phyloP scores from a whole-genome alignment of 2,797 vertebrate genomes.

The Enteromius unitaeniatus region DNA sequence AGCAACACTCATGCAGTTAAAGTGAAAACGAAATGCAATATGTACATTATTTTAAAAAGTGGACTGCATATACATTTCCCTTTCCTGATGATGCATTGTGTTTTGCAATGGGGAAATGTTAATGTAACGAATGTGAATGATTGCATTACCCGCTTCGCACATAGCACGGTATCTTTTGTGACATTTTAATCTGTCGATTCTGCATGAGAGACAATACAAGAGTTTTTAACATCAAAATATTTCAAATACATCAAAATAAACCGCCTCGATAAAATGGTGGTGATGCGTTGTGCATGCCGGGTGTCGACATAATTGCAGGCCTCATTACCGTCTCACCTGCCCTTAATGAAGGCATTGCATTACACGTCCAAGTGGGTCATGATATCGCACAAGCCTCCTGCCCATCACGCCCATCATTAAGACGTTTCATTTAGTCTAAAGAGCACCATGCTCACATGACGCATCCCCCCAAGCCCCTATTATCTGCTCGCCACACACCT shows the following conservation, averaged over 20 bases:
- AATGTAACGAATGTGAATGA: not conserved
- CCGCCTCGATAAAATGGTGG: not conserved
- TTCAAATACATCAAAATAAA: not conserved
- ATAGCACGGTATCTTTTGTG: not conserved
- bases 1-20: no score
- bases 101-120: no score
- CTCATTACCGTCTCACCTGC: conserved; percentile 38
- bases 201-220: not conserved
- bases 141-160: not conserved
- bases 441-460: conserved; percentile 26
- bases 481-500: conserved; percentile 59
- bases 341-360: conserved; percentile 40
- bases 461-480: conserved; percentile 49
- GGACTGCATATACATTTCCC: not conserved
- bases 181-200: not conserved
- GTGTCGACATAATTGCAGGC: conserved; percentile 20
- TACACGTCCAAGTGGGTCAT: conserved; percentile 21
- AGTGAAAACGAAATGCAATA: not conserved
- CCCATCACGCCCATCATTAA: conserved; percentile 14
- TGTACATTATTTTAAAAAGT: not conserved
- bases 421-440: conserved; percentile 43
- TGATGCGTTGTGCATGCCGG: not conserved
- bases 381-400: not conserved
- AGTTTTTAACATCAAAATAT: not conserved
- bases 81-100: no score